Base-by-base conservation (phyloP, 2,888 invertebrate species). In the Polyploca ridens region DNA sequence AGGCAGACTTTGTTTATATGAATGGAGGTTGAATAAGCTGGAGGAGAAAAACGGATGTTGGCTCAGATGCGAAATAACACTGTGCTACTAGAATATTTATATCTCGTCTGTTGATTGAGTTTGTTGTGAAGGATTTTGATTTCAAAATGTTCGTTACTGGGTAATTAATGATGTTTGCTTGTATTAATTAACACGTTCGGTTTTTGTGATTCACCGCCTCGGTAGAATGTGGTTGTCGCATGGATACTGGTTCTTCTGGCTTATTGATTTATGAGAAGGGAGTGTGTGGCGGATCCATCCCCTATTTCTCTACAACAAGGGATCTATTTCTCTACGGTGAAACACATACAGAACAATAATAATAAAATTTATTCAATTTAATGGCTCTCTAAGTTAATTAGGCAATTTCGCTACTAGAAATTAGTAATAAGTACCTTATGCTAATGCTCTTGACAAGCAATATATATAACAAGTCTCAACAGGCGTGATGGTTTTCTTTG, bases 31-130 rank as follows among this genome's bases (percentile, higher is more conserved):
- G 61, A 61, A 44, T 61, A 61, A 61, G 27, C 61, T 14, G 19
- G 41, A 19, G 16, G 54, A 41, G 27, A 41, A 61, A 61, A 61
- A 41, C 61, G 61, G 61, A 61, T 61, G 61, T 61, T 61, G 41
- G 27, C 41, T 61, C 27, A 41, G 41, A 41, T 41, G 41, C 41
- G 61, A 61, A 61, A 59, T 54, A 54, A n/a, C 54, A 54, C 16
- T 19, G 16, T 54, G 54, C 54, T 54, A 54, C 16, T 54, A 19
- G 54, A 54, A 54, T 54, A 54, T 54, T 16, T 19, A 54, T 19
- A 54, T 10, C 8, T 54, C 3, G 19, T 19, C 14, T 54, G 54
- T 54, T 54, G 54, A 19, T 19, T 54, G 16, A 54, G 19, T 54
- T 16, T 10, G 54, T 54, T 54, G 16, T 54, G 10, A 54, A 19